Conservation (phyloP, 2,113 vertebrate genomes). For the Callipepla californica region DNA sequence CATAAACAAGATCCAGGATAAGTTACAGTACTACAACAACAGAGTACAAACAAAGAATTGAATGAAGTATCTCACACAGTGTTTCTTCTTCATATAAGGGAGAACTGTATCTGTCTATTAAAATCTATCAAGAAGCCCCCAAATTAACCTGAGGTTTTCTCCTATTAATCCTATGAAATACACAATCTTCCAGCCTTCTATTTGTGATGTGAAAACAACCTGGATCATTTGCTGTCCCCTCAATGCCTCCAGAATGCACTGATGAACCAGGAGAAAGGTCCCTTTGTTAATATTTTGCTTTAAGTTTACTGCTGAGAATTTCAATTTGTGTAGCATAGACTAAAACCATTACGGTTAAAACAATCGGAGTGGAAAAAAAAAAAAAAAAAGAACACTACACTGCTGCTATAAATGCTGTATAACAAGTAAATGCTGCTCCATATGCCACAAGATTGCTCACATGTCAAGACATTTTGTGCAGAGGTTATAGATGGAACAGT, state of each 20-base stretch:
- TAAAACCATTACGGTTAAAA: not conserved
- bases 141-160: not conserved
- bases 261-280: not conserved
- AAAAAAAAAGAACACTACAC: not conserved
- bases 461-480: not conserved
- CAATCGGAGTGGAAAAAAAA: not conserved
- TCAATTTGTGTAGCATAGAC: not conserved
- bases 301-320: not conserved
- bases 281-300: not conserved
- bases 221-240: not conserved
- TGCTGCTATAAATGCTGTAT: not conserved
- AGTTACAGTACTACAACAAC: not conserved
- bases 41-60: not conserved
- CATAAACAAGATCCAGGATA: not conserved
- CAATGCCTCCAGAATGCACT: fast-evolving
- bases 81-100: not conserved
- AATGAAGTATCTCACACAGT: not conserved
- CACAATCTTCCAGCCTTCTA: not conserved
- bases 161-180: not conserved
- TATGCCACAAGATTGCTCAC: not conserved
- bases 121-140: not conserved
- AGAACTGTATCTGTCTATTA: not conserved
- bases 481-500: not conserved
- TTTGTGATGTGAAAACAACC: not conserved
- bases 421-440: not conserved